A percentile compares a stretch with the other conserved stretches of the same genome.
Evolutionary conservation across 1,140 invertebrate species (phyloP).

Genomic region (Habropoda laboriosa): DNA sequence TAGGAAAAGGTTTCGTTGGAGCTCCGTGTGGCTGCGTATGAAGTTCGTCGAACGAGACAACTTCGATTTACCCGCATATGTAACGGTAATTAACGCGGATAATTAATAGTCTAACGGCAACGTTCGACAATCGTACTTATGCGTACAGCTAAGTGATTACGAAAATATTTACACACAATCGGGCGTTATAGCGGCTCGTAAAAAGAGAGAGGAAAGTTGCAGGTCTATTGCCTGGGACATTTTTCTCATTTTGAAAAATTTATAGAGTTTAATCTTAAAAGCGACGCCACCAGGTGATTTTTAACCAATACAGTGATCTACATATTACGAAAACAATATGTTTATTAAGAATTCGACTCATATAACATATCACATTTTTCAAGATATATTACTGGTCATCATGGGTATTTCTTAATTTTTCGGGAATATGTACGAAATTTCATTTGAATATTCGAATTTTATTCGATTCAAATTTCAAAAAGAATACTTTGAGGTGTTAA

Average conservation of each 20-base stretch:
- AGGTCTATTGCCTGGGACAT: not conserved
- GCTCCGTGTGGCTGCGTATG: not conserved
- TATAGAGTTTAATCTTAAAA: not conserved
- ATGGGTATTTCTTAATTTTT: no score
- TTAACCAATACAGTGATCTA: no score
- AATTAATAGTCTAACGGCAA: slow-evolving; percentile 39
- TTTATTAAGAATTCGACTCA: no score
- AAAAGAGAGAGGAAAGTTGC: not conserved
- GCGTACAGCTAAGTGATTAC: slow-evolving; percentile 5
- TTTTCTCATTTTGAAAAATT: not conserved
- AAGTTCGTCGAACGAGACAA: slow-evolving; percentile 22
- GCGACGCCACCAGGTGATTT: not conserved
- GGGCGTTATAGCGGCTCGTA: not conserved
- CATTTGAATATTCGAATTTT: no score
- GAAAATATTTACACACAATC: slow-evolving; percentile 38
- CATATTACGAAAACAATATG: no score
- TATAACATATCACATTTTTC: no score
- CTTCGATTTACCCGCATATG: slow-evolving; percentile 8
- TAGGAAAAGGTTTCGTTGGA: not conserved
- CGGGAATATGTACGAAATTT: no score
- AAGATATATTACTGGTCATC: no score
- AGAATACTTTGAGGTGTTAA: no score
- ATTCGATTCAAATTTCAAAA: no score
- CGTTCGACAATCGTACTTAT: slow-evolving; percentile 23
- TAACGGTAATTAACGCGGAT: slow-evolving; percentile 34